A percentile compares a stretch with the other conserved stretches of the same genome.
These are phyloP conservation scores for Mamestra brassicae DNA, from an alignment of 2,888 invertebrate species.

Conservation along the genomic window DNA sequence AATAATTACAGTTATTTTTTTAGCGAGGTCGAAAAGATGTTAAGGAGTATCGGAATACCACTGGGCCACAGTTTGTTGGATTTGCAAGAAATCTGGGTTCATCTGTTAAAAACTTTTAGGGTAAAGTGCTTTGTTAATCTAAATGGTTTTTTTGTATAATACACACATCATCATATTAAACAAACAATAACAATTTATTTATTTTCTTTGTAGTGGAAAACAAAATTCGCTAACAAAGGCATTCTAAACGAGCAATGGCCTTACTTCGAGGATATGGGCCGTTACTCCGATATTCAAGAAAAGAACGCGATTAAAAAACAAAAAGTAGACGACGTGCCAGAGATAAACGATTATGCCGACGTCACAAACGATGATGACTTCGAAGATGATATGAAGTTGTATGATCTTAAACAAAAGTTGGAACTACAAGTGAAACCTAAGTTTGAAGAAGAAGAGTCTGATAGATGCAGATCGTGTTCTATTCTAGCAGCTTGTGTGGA, in stretches of 20 bases:
- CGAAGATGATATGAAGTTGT: slow-evolving; percentile 85
- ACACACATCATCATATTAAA: background rate
- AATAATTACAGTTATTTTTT: slow-evolving; percentile 16
- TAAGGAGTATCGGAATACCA: slow-evolving; percentile 81
- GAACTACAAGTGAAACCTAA: slow-evolving; percentile 76
- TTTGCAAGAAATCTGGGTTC: slow-evolving; percentile 83
- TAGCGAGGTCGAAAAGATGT: slow-evolving; percentile 85
- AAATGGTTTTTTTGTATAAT: background rate
- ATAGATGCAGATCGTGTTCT: slow-evolving; percentile 81
- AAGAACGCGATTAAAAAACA: slow-evolving; percentile 64
- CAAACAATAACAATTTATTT: background rate
- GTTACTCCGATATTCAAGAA: slow-evolving; percentile 73
- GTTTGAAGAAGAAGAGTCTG: slow-evolving; percentile 69
- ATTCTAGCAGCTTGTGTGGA: slow-evolving; percentile 78
- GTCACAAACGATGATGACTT: slow-evolving; percentile 73
- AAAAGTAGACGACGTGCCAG: slow-evolving; percentile 62
- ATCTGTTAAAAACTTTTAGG: slow-evolving; percentile 83
- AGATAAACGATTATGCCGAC: slow-evolving; percentile 62
- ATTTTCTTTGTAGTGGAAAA: slow-evolving; percentile 83
- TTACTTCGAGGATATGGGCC: slow-evolving; percentile 81
- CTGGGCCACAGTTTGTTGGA: slow-evolving; percentile 84
- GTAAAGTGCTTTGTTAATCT: slow-evolving; percentile 68
- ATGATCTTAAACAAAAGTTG: slow-evolving; percentile 82
- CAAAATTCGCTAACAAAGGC: slow-evolving; percentile 85
- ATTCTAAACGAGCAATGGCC: slow-evolving; percentile 86